These are phyloP conservation scores for Chesias legatella DNA, from an alignment of 2,888 invertebrate genomes.

Conservation along the genomic window DNA sequence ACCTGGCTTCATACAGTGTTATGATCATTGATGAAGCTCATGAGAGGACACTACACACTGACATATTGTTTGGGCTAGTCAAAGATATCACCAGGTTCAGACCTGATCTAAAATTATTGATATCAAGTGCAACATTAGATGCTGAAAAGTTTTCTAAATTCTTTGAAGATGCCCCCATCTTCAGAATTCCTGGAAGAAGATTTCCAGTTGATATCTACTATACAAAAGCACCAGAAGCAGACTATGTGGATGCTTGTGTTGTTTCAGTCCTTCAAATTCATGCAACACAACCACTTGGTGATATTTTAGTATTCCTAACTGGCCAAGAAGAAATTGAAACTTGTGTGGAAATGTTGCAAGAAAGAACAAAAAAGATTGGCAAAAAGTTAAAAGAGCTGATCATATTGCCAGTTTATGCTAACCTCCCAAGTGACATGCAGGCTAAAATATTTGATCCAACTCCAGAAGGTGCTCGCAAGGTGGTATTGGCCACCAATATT, in stretches of 20 bases:
- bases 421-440: constrained; percentile 99
- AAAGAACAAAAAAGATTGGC: constrained; percentile 94
- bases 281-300: constrained; percentile 97
- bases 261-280: constrained; percentile 98
- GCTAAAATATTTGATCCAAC: constrained; percentile 99
- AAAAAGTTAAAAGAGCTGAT: constrained; percentile 95
- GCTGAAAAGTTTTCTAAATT: constrained; percentile 98
- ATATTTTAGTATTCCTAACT: constrained; percentile 97
- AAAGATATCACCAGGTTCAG: constrained; percentile 97
- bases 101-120: constrained; percentile 95
- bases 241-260: constrained; percentile 99
- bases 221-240: constrained; percentile 99
- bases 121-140: constrained; percentile 98
- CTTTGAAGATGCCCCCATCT: constrained; percentile 99
- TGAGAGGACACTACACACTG: constrained; percentile 98
- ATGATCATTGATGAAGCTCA: constrained; percentile 99
- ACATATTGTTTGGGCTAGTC: constrained; percentile 98
- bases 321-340: constrained; percentile 96
- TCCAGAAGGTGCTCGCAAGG: constrained; percentile 97
- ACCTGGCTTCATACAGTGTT: constrained; percentile 96
- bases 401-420: constrained; percentile 98
- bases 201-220: constrained; percentile 99
- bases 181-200: constrained; percentile 97
- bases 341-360: constrained; percentile 92
- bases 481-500: constrained; percentile 98